Evolutionary conservation across 2,113 vertebrate genomes (phyloP), one percentile per base, ranked within the genome.

Genomic region (Astur gentilis): DNA sequence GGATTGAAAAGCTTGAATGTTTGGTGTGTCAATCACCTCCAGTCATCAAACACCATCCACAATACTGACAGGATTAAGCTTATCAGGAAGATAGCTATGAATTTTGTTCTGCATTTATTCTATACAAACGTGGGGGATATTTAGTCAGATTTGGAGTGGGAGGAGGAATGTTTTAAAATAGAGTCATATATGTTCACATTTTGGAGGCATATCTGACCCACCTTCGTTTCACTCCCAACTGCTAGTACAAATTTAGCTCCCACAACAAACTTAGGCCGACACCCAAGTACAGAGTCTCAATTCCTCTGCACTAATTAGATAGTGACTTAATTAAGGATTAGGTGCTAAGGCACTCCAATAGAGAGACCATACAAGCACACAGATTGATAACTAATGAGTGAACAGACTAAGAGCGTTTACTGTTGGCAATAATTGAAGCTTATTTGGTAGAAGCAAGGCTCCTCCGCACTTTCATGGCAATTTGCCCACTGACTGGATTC

Each of bases 381-480:
- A 67, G 79, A 88, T 16, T 81, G 80, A 11, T 60, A 95, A 90
- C 60, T 80, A 82, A 75, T 13, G 75, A 93, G 38, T 47, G 83
- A 96, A 72, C 79, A 87, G 64, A 83, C 49, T 58, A 88, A 79
- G 64, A 82, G 62, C n/a, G 64, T 61, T 75, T 91, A 93, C 88
- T 87, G 62, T n/a, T 83, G 44, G 64, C 80, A 95, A 83, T 93
- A 94, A 93, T 3, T 89, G 62, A 86, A 79, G 66, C 64, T 87
- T 86, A 85, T 76, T 54, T 95, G 95, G 92, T 31, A 78, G 66
- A 73, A 88, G 82, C 19, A 89, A 95, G 36, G 50, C 44, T 96
- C 85, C 94, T 96, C 64, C 64, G 87, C 91, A 92, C 70, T 93
- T 66, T 13, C 77, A 95, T 87, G 94, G 93, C 97, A 97, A 81